These are phyloP conservation scores for Rhodeus uyekii DNA, from an alignment of 2,797 vertebrate species.

Conservation along the genomic window DNA sequence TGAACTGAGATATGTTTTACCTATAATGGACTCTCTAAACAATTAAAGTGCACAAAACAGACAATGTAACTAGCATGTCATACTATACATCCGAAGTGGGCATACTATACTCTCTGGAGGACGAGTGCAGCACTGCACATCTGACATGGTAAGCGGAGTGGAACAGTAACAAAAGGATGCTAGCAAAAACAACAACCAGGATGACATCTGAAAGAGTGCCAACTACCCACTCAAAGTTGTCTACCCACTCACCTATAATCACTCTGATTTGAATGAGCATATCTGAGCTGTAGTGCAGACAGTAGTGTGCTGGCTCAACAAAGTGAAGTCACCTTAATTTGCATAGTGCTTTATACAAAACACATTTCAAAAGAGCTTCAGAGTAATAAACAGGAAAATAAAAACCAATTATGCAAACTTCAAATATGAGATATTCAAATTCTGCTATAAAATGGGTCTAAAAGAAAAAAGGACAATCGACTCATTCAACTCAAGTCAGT, in stretches of 20 bases:
- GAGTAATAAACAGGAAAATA: too few relatives aligned
- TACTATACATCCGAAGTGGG: constrained; percentile 56
- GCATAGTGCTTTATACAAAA: too few relatives aligned
- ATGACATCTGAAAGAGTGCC: constrained; percentile 21
- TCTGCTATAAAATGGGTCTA: too few relatives aligned
- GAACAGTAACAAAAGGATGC: constrained; percentile 56
- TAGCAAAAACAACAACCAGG: constrained; percentile 15
- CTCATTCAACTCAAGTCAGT: too few relatives aligned
- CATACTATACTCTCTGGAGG: constrained; percentile 48
- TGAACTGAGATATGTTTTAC: too few relatives aligned
- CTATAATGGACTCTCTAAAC: neutral
- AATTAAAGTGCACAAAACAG: neutral
- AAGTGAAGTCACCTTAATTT: too few relatives aligned
- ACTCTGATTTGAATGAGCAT: neutral
- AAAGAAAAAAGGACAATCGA: too few relatives aligned
- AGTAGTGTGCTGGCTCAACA: neutral
- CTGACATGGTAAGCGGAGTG: constrained; percentile 71
- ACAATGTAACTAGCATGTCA: constrained; percentile 3
- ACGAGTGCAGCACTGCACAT: constrained; percentile 60
- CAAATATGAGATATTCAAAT: too few relatives aligned
- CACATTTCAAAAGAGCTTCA: too few relatives aligned
- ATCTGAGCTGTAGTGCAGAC: neutral
- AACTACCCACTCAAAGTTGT: neutral
- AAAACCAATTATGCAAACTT: too few relatives aligned
- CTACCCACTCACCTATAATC: neutral